Evolutionary conservation across 2,113 vertebrate genomes (phyloP), one percentile per base, ranked within the genome.

Genomic region (Phyllostomus discolor): DNA sequence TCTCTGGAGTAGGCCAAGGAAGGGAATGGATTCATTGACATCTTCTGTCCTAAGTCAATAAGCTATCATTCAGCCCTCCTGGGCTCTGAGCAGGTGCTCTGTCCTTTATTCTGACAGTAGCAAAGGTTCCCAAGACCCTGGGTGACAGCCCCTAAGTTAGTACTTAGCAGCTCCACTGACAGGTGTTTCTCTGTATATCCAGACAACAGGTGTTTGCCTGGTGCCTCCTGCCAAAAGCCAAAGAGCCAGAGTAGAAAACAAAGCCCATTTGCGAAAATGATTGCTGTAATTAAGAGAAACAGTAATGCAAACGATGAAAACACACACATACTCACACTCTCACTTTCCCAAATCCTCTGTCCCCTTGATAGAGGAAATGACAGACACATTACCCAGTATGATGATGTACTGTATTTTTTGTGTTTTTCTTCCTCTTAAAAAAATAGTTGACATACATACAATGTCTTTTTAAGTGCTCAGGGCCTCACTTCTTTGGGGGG

Each of bases 141-240:
- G 83, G 80, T 95, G 97, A 97, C 97, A 97, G 95, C 48, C 31
- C 93, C 89, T 93, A 11, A 72, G 78, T 92, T 88, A 87, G 78
- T 46, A 59, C 69, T 97, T 92, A 96, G 90, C 81, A 50, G 94
- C 94, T 94, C 78, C 79, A 52, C 95, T 93, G 98, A 98, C 98
- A 98, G 98, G 98, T 98, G 97, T 96, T 96, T 97, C 93, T 95
- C 95, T 96, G 86, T 97, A 95, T 76, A 96, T 98, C 95, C 86
- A 97, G 97, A 97, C 95, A 98, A 98, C 98, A 99, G 98, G 99
- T 99, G 98, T 97, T 96, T 98, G 98, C 98, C 98, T 95, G 0
- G 97, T 96, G 91, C 87, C 88, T 97, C 96, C 90, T 86, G 96
- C 98, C 98, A 98, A 96, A 96, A 87, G 90, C 88, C 94, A 96